Evolutionary conservation across 2,888 invertebrate species (phyloP), one percentile per base, ranked within the genome.

Genomic region (Himalopsyche anomala): DNA sequence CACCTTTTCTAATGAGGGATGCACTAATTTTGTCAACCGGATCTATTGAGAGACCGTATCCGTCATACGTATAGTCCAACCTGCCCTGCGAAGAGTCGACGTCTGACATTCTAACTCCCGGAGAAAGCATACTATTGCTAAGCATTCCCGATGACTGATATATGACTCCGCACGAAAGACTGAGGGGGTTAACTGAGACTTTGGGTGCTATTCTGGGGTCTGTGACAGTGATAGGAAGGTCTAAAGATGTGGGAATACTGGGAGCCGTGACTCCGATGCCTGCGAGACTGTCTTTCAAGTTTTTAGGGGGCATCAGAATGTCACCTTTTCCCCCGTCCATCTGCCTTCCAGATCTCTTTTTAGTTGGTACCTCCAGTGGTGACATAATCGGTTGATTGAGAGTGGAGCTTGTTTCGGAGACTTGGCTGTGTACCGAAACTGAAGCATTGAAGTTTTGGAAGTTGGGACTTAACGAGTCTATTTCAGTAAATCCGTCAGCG

Each of bases 311-410:
- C 19, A 45, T 89, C 90, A 90, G 69, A 5, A 54, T 88, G 89
- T 83, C 90, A 86, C 45, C 87, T 85, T 82, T 90, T 87, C 86
- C 92, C 90, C 83, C 80, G 5, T 84, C 91, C 91, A 6, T 89
- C 89, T 88, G 90, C 93, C 90, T 89, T 93, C 88, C 85, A 91
- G 90, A 90, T 86, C 91, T 91, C n/a, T 89, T 91, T 88, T 92
- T 95, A 56, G 94, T 93, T 6, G 96, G 96, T 40, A 95, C 94
- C 91, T 97, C 97, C 42, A 96, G 91, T 0, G 97, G 95, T 1
- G 97, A 96, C 97, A 97, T 97, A 84, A 97, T 97, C 0, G 97
- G 96, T 91, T 95, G 96, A 90, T 96, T 94, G 19, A 96, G 92
- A 15, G 95, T 94, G 5, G 96, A 93, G 89, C 96, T 96, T 0